phyloP scores from a whole-genome alignment of 2,113 vertebrate genomes.

The Periophthalmus modestus region DNA sequence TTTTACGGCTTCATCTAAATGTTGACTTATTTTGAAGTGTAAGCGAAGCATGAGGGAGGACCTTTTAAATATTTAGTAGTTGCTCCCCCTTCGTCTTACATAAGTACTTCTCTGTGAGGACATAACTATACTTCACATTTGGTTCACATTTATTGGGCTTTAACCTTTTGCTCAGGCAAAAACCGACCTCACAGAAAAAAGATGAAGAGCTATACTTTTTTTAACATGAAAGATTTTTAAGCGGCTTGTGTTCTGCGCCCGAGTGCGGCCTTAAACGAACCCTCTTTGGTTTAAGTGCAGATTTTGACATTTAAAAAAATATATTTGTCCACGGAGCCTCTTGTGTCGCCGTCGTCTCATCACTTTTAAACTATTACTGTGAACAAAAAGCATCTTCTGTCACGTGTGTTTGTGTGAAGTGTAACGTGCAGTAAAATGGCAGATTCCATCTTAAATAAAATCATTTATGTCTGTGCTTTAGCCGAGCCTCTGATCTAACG shows the following conservation, averaged over 20 bases:
- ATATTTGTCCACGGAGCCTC: neutral
- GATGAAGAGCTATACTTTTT: neutral
- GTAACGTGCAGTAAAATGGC: neutral
- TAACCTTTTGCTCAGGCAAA: neutral
- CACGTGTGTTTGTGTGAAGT: neutral
- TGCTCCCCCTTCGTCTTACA: constrained; percentile 5
- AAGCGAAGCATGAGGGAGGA: constrained; percentile 12
- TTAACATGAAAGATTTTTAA: neutral
- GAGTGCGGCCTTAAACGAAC: neutral
- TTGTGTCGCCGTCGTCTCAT: too few relatives aligned
- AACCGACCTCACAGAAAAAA: neutral
- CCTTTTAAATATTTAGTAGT: constrained; percentile 34
- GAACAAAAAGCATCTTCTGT: neutral
- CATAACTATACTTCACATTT: neutral
- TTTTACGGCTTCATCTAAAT: constrained; percentile 1
- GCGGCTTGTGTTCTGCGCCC: neutral
- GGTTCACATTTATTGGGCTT: constrained; percentile 1
- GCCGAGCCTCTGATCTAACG: neutral
- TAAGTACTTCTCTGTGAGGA: constrained; percentile 11
- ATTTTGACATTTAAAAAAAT: neutral
- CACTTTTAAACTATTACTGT: too few relatives aligned
- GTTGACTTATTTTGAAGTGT: constrained; percentile 15
- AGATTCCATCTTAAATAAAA: neutral
- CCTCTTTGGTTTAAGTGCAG: neutral
- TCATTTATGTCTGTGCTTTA: neutral